Percentiles rank a stretch among this genome's conserved stretches.
Conservation (phyloP, 1,140 invertebrate species). For the Amyelois transitella region DNA sequence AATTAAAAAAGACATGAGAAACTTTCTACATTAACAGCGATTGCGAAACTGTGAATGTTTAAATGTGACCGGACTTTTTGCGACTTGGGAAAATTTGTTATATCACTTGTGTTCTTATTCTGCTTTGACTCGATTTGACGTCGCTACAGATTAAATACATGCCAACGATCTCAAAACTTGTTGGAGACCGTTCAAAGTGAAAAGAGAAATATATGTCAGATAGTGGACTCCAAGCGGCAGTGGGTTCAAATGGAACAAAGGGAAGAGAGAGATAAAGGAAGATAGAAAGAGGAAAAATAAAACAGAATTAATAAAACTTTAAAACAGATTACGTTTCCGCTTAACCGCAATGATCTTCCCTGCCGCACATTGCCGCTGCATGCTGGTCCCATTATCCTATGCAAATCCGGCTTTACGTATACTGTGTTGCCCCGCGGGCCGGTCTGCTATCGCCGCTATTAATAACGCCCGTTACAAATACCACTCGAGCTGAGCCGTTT, state of each 20-base stretch:
- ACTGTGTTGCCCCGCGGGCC: slow-evolving; percentile 58
- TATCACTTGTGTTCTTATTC: too few relatives aligned
- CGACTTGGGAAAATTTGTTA: too few relatives aligned
- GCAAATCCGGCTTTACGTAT: slow-evolving; percentile 70
- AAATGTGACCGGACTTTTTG: slow-evolving; percentile 1
- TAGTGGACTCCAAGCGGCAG: too few relatives aligned
- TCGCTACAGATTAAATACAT: too few relatives aligned
- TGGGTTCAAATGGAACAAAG: too few relatives aligned
- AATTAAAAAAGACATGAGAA: slow-evolving; percentile 19
- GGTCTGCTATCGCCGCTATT: slow-evolving; percentile 62
- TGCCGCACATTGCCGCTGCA: neutral
- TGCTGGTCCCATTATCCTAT: slow-evolving; percentile 62
- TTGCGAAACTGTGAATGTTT: slow-evolving; percentile 10
- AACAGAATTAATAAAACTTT: neutral
- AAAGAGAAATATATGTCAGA: too few relatives aligned
- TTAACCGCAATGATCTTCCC: neutral
- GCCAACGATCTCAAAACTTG: too few relatives aligned
- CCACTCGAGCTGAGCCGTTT: slow-evolving; percentile 44
- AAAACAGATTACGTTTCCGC: neutral
- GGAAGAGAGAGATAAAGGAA: too few relatives aligned
- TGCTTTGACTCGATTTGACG: too few relatives aligned
- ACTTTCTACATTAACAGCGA: slow-evolving; percentile 19
- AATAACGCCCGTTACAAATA: slow-evolving; percentile 65
- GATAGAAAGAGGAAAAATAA: too few relatives aligned
- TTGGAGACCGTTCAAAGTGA: too few relatives aligned